Percentiles rank a stretch among this genome's conserved stretches.
These are phyloP conservation scores for Polyploca ridens DNA, from an alignment of 2,888 invertebrate genomes.

Conservation along the genomic window DNA sequence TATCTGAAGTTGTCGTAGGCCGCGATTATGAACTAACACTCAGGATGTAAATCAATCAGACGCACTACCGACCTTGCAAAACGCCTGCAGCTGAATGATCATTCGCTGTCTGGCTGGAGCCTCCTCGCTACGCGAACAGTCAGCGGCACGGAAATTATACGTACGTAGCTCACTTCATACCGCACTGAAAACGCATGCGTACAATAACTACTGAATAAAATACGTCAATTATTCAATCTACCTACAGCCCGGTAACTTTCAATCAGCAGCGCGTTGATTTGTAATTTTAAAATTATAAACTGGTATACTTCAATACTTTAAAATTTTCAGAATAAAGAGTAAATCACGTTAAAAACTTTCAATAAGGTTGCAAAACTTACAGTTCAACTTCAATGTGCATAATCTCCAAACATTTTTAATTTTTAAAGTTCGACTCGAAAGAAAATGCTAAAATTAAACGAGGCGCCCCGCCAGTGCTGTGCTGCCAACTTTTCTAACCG, in stretches of 20 bases:
- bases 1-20: constrained; percentile 12
- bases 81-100: constrained; percentile 36
- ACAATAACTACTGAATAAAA: constrained; percentile 16
- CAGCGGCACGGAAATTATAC: constrained; percentile 20
- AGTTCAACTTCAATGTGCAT: too few relatives aligned
- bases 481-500: too few relatives aligned
- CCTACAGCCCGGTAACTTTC: constrained; percentile 35
- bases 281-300: too few relatives aligned
- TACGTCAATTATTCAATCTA: constrained; percentile 66
- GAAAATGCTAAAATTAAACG: too few relatives aligned
- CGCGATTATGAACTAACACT: not conserved
- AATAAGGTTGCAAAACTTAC: too few relatives aligned
- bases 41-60: constrained; percentile 22
- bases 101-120: constrained; percentile 24
- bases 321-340: too few relatives aligned
- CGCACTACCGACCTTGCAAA: constrained; percentile 33
- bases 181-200: constrained; percentile 67
- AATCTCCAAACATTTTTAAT: too few relatives aligned
- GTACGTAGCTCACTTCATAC: constrained; percentile 62
- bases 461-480: too few relatives aligned
- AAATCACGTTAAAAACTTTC: too few relatives aligned
- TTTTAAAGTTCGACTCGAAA: too few relatives aligned
- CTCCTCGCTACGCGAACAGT: constrained; percentile 18
- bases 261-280: not conserved
- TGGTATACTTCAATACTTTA: too few relatives aligned